These are phyloP conservation scores for Pyrrhia umbra DNA, from an alignment of 2,888 invertebrate genomes.

Conservation along the genomic window DNA sequence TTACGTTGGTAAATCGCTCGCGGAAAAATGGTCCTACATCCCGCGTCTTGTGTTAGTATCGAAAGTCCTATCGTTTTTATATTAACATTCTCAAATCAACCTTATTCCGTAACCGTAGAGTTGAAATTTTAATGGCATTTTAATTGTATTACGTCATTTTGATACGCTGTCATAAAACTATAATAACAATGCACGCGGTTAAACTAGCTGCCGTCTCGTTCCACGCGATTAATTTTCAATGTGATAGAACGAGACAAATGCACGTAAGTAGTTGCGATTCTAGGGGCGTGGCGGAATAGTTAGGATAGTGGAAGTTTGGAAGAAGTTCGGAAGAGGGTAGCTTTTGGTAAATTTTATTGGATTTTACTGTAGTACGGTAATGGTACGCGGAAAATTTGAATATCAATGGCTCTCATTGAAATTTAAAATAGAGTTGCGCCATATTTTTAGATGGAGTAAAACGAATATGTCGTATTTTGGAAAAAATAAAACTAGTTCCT, in stretches of 20 bases:
- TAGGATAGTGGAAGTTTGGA: slow-evolving; percentile 86
- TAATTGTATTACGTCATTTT: slow-evolving; percentile 59
- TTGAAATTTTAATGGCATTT: slow-evolving; percentile 28
- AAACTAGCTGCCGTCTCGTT: slow-evolving; percentile 77
- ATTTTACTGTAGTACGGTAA: slow-evolving; percentile 79
- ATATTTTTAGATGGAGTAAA: slow-evolving; percentile 30
- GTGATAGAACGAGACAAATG: slow-evolving; percentile 72
- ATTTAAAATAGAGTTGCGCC: slow-evolving; percentile 40
- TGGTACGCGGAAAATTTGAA: slow-evolving; percentile 72
- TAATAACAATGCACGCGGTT: slow-evolving; percentile 84
- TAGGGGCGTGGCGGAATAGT: slow-evolving; percentile 84
- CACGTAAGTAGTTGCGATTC: slow-evolving; percentile 65
- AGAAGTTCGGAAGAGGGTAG: slow-evolving; percentile 88
- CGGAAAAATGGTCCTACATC: slow-evolving; percentile 86
- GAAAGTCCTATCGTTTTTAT: slow-evolving; percentile 59
- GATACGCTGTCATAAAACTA: slow-evolving; percentile 74
- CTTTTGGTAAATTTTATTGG: slow-evolving; percentile 87
- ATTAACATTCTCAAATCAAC: slow-evolving; percentile 27
- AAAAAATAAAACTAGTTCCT: background rate
- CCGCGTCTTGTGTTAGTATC: slow-evolving; percentile 67
- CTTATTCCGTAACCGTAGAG: rapidly evolving
- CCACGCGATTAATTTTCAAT: slow-evolving; percentile 59
- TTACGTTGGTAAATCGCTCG: slow-evolving; percentile 89
- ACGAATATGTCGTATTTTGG: background rate
- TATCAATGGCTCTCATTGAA: slow-evolving; percentile 68